A percentile compares a stretch with the other conserved stretches of the same genome.
These are phyloP conservation scores for Holcopasites calliopsidis DNA, from an alignment of 1,140 invertebrate genomes.

Conservation along the genomic window DNA sequence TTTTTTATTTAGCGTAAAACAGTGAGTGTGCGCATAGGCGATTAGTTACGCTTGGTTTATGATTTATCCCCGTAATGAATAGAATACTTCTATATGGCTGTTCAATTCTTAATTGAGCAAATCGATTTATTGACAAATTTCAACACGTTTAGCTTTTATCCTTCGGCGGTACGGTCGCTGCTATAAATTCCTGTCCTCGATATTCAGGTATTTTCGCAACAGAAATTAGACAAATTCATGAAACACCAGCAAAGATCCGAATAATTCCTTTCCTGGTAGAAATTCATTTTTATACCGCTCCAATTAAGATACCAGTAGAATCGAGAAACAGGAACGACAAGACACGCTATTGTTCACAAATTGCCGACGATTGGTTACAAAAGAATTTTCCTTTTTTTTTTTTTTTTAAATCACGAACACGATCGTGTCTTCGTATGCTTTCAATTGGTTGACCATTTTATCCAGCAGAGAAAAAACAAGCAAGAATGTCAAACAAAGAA, in stretches of 20 bases:
- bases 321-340: too few relatives aligned
- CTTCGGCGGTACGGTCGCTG: slow-evolving; percentile 10
- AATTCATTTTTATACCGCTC: too few relatives aligned
- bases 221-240: slow-evolving; percentile 11
- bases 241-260: background rate
- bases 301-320: too few relatives aligned
- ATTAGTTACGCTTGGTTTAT: slow-evolving; percentile 12
- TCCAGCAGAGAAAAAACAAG: background rate
- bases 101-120: background rate
- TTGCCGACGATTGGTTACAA: too few relatives aligned
- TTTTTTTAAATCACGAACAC: too few relatives aligned
- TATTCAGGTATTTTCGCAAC: background rate
- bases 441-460: background rate
- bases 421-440: too few relatives aligned
- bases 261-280: too few relatives aligned
- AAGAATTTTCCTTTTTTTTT: too few relatives aligned
- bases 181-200: background rate
- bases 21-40: background rate
- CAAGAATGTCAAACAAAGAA: background rate
- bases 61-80: background rate
- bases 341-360: too few relatives aligned
- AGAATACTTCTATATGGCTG: background rate
- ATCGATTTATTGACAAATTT: too few relatives aligned
- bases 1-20: background rate
- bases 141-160: background rate